Percentiles rank a stretch among this genome's conserved stretches.
Conservation (phyloP, 2,797 vertebrate genomes). For the Nasua narica region DNA sequence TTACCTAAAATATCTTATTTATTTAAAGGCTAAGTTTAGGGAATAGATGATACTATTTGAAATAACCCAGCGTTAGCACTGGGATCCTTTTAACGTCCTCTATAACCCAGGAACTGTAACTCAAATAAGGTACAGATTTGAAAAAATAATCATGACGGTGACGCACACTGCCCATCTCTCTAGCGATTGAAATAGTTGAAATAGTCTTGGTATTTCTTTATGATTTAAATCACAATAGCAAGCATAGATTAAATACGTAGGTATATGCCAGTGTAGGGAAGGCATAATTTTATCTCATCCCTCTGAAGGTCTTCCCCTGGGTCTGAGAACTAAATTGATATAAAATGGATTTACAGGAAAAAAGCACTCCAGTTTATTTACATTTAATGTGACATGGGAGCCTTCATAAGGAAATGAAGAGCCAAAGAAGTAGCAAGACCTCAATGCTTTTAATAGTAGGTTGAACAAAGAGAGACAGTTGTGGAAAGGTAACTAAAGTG, state of each 20-base stretch:
- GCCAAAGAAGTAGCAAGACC: neutral
- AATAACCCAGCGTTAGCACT: neutral
- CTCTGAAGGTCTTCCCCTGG: neutral
- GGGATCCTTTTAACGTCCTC: neutral
- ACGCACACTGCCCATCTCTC: neutral
- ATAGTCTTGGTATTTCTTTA: neutral
- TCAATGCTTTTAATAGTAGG: neutral
- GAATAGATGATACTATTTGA: neutral
- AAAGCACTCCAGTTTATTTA: neutral
- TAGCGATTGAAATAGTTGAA: neutral
- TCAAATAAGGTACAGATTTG: neutral
- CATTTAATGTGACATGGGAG: neutral
- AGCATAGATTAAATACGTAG: neutral
- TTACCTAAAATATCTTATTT: neutral
- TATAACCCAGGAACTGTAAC: neutral
- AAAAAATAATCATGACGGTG: neutral
- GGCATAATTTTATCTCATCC: neutral
- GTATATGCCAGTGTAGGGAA: neutral
- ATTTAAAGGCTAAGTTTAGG: slow-evolving; percentile 1
- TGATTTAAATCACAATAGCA: neutral
- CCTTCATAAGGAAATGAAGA: neutral
- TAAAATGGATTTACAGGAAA: neutral
- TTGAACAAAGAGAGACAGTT: neutral
- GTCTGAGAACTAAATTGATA: neutral
- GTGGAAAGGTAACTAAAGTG: neutral